Conservation (phyloP, 2,797 vertebrate species). For the Limosa lapponica region DNA sequence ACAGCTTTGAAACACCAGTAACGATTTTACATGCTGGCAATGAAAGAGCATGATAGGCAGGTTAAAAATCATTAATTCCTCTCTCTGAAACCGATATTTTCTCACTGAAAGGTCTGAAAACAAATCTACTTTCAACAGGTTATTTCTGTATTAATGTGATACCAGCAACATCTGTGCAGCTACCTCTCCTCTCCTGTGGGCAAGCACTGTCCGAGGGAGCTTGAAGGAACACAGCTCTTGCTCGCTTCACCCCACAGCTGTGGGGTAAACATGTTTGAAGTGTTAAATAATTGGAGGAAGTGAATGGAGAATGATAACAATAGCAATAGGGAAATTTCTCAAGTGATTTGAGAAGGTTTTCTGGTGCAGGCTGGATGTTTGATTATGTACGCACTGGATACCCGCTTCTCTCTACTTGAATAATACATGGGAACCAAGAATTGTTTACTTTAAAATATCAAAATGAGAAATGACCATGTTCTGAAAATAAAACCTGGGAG, state of each 20-base stretch:
- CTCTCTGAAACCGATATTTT: neutral
- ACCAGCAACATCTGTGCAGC: slow-evolving; percentile 27
- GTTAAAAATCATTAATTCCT: slow-evolving; percentile 33
- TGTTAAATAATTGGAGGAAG: slow-evolving; percentile 69
- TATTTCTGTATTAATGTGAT: slow-evolving; percentile 1
- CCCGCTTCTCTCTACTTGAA: slow-evolving; percentile 55
- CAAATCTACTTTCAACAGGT: slow-evolving; percentile 27
- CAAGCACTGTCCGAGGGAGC: neutral
- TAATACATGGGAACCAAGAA: slow-evolving; percentile 65
- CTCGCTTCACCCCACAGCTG: slow-evolving; percentile 42
- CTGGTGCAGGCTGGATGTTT: slow-evolving; percentile 30
- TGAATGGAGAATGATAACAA: slow-evolving; percentile 49
- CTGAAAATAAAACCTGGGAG: slow-evolving; percentile 67
- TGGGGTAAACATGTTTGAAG: slow-evolving; percentile 54
- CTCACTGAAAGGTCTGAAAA: slow-evolving; percentile 9
- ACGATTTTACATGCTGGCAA: neutral
- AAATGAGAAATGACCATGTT: slow-evolving; percentile 55
- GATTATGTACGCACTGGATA: slow-evolving; percentile 60
- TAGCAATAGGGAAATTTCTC: neutral
- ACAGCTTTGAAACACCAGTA: slow-evolving; percentile 52
- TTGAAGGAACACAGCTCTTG: slow-evolving; percentile 19
- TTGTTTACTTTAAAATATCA: slow-evolving; percentile 70
- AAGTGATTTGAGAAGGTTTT: slow-evolving; percentile 33
- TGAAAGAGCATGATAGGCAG: slow-evolving; percentile 40
- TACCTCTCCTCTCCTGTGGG: neutral